Percentiles rank a stretch among this genome's conserved stretches.
Evolutionary conservation across 1,140 invertebrate genomes (phyloP).

Genomic region (Mya arenaria): DNA sequence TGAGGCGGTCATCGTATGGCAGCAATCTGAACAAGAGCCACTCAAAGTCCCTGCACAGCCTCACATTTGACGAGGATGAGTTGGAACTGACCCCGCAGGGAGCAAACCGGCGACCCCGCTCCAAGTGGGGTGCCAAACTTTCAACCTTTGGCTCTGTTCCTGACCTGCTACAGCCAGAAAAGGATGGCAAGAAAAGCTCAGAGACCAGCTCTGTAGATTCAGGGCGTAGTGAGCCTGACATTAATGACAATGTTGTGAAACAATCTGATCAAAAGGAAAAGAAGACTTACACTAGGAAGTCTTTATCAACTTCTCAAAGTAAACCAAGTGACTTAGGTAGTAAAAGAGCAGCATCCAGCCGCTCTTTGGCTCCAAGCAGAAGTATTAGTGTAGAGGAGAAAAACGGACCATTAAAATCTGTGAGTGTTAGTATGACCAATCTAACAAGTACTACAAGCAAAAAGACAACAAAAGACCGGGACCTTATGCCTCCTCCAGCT

Average conservation of each 20-base stretch:
- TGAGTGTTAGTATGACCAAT: conserved; percentile 5
- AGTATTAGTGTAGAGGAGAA: conserved; percentile 20
- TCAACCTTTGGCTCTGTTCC: conserved; percentile 38
- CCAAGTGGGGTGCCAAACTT: conserved; percentile 28
- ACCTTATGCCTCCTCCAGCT: conserved; percentile 49
- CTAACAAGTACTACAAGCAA: conserved; percentile 2
- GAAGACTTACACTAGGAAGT: background rate
- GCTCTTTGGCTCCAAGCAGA: background rate
- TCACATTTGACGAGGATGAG: conserved; percentile 28
- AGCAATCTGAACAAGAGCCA: conserved; percentile 38
- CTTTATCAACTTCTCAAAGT: background rate
- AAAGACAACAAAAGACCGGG: conserved; percentile 28
- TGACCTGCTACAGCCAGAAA: conserved; percentile 29
- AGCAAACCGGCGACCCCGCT: conserved; percentile 24
- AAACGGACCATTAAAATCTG: conserved; percentile 6
- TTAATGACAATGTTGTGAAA: conserved; percentile 37
- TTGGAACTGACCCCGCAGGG: conserved; percentile 22
- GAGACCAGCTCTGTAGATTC: background rate
- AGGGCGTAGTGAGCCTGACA: conserved; percentile 10
- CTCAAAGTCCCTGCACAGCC: conserved; percentile 41
- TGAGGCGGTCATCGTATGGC: conserved; percentile 12
- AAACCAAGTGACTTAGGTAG: background rate
- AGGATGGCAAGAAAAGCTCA: conserved; percentile 38
- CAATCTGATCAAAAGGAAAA: background rate
- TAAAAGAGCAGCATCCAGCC: background rate